Conservation (phyloP, 2,797 vertebrate species). For the Ctenosaura bakeri region DNA sequence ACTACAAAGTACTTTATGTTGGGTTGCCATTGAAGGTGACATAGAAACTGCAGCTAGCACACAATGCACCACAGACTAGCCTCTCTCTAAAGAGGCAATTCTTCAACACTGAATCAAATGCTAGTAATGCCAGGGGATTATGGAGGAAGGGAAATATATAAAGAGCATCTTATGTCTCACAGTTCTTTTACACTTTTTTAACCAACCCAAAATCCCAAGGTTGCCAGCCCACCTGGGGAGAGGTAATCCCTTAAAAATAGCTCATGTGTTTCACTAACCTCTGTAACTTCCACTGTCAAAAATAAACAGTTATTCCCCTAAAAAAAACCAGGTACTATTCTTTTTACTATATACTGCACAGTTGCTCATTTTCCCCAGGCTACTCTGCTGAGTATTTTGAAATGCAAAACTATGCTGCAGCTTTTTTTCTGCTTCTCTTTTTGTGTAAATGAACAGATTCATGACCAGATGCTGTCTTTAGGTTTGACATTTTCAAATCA, state of each 20-base stretch:
- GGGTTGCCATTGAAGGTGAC: too few relatives aligned
- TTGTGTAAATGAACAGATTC: neutral
- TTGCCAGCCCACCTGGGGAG: neutral
- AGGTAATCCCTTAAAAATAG: neutral
- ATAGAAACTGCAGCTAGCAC: too few relatives aligned
- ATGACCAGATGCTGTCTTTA: neutral
- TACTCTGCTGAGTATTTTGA: slow-evolving; percentile 21
- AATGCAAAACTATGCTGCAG: neutral
- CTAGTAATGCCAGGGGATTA: neutral
- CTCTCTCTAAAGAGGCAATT: too few relatives aligned
- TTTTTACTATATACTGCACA: neutral
- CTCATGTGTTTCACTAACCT: neutral
- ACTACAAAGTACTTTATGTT: too few relatives aligned
- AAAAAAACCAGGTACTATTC: neutral
- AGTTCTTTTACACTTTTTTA: neutral
- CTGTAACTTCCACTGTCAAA: neutral
- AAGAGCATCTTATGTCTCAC: neutral
- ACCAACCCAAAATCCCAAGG: neutral
- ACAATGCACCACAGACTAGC: too few relatives aligned
- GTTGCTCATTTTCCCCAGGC: neutral
- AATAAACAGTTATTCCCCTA: neutral
- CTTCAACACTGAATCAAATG: neutral
- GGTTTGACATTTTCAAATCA: neutral
- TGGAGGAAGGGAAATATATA: neutral
- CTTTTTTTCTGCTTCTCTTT: neutral